Evolutionary conservation across 2,888 invertebrate species (phyloP).

Genomic region (Ferrisia virgata): DNA sequence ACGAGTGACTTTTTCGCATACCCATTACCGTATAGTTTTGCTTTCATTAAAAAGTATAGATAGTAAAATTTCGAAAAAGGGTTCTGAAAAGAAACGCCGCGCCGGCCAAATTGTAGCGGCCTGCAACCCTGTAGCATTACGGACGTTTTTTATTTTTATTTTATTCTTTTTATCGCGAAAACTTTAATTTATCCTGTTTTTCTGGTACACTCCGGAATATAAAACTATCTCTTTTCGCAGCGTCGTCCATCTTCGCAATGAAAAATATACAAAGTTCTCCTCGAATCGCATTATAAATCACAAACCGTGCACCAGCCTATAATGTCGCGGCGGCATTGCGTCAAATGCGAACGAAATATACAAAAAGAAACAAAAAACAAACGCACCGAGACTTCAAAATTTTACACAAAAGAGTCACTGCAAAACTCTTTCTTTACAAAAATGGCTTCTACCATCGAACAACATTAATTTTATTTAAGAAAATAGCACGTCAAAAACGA

Average conservation of each 20-base stretch:
- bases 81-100: not conserved
- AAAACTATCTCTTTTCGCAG: not conserved
- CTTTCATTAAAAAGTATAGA: too few relatives aligned
- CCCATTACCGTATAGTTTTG: too few relatives aligned
- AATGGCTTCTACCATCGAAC: not conserved
- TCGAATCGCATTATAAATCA: not conserved
- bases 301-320: slow-evolving; percentile 7
- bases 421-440: slow-evolving; percentile 17
- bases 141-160: not conserved
- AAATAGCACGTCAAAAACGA: slow-evolving; percentile 22
- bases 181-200: slow-evolving; percentile 8
- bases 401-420: not conserved
- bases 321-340: slow-evolving; percentile 2
- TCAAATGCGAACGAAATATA: not conserved
- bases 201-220: not conserved
- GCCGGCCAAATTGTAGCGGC: not conserved
- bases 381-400: slow-evolving; percentile 9
- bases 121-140: not conserved
- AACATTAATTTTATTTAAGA: slow-evolving; percentile 16
- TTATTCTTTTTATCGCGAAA: not conserved
- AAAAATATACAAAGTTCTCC: not conserved
- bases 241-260: not conserved
- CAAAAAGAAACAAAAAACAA: slow-evolving; percentile 12
- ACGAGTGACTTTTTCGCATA: too few relatives aligned
- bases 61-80: not conserved